Conservation (phyloP, 2,888 invertebrate genomes). For the Acrobasis suavella region DNA sequence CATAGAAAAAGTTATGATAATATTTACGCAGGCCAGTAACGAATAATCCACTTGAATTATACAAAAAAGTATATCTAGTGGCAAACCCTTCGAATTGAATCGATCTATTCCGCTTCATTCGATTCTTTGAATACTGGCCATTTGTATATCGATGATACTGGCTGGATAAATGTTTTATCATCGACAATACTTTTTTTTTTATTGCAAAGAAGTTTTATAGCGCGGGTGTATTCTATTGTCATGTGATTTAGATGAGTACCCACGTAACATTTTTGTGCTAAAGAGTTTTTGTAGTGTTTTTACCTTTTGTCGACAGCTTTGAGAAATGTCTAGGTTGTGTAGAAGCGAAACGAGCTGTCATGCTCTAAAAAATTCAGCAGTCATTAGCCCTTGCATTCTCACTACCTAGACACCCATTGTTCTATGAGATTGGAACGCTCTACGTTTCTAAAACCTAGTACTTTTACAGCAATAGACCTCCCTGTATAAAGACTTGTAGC, state of each 20-base stretch:
- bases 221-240: conserved; percentile 34
- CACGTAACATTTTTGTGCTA: conserved; percentile 7
- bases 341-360: conserved; percentile 28
- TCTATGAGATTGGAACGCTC: conserved; percentile 32
- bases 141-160: conserved; percentile 6
- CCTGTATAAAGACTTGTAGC: background rate
- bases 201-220: conserved; percentile 28
- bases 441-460: conserved; percentile 39
- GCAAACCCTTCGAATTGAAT: conserved; percentile 40
- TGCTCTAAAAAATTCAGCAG: conserved; percentile 63
- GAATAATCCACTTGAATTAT: conserved; percentile 12
- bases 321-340: background rate
- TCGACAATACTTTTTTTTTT: conserved; percentile 32
- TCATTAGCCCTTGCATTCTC: conserved; percentile 58
- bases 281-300: conserved; percentile 6
- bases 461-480: conserved; percentile 11
- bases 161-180: conserved; percentile 32
- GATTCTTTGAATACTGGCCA: conserved; percentile 35
- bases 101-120: conserved; percentile 44
- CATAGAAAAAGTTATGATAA: conserved; percentile 17
- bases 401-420: conserved; percentile 43
- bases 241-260: conserved; percentile 13
- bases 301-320: conserved; percentile 7
- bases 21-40: conserved; percentile 14
- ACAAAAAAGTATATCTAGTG: conserved; percentile 28